These are phyloP conservation scores for Ceyx margarethae DNA, from an alignment of 2,113 vertebrate genomes.

Conservation along the genomic window DNA sequence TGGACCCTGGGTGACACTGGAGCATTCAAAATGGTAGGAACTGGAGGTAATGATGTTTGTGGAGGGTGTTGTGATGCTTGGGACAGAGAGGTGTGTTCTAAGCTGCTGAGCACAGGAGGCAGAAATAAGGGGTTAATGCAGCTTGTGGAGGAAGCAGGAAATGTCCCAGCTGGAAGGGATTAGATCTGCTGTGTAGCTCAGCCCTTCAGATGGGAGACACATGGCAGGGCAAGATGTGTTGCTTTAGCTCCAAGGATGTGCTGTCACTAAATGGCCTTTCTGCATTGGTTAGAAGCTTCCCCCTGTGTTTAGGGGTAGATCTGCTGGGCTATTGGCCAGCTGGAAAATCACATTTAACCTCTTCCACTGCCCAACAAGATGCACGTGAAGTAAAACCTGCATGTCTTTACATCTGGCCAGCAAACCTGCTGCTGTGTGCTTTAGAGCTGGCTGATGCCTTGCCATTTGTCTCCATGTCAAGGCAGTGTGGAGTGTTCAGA, in stretches of 20 bases:
- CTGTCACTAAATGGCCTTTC: neutral
- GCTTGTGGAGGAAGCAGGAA: constrained; percentile 46
- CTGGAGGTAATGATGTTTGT: neutral
- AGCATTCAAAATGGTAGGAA: neutral
- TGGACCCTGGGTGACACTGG: neutral
- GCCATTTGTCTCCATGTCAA: neutral
- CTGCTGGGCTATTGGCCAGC: neutral
- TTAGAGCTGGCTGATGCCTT: neutral
- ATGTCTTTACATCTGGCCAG: neutral
- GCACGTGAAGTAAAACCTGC: neutral
- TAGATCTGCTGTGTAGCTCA: constrained; percentile 19
- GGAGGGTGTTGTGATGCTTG: neutral
- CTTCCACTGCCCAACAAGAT: neutral
- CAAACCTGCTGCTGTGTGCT: neutral
- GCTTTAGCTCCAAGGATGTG: neutral
- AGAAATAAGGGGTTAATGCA: constrained; percentile 43
- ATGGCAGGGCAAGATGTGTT: constrained; percentile 36
- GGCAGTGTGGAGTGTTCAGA: neutral
- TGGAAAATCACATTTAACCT: neutral
- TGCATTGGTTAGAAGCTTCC: neutral
- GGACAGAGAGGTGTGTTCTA: neutral
- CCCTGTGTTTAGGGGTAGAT: neutral
- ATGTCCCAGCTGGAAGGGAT: constrained; percentile 50
- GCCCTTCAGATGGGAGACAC: constrained; percentile 42
- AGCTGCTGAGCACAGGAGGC: neutral